Evolutionary conservation across 1,140 invertebrate species (phyloP).

Genomic region (Aphis craccivora): DNA sequence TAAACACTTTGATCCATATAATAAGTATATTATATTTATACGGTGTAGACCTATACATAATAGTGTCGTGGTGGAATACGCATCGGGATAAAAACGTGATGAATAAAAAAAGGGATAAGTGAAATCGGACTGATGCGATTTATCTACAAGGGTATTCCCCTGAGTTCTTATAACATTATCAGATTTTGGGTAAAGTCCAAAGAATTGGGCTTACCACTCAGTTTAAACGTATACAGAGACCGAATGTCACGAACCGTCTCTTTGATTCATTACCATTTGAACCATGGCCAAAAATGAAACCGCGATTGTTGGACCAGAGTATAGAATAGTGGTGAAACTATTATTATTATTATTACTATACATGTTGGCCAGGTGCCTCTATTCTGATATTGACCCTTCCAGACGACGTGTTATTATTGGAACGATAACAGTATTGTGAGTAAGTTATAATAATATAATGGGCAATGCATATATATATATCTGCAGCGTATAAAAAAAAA

Average conservation of each 20-base stretch:
- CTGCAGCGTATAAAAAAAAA: neutral
- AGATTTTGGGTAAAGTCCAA: conserved; percentile 22
- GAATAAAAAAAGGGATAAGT: neutral
- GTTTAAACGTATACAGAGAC: neutral
- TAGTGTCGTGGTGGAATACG: neutral
- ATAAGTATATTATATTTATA: neutral
- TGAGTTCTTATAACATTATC: neutral
- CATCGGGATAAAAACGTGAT: neutral
- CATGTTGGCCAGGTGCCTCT: conserved; percentile 50
- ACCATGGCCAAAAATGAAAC: conserved; percentile 19
- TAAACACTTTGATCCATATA: neutral
- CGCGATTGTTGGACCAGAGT: conserved; percentile 12
- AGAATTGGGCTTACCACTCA: neutral
- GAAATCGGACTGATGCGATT: neutral
- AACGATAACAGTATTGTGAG: conserved; percentile 14
- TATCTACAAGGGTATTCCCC: neutral
- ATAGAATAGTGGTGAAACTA: neutral
- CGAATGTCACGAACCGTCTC: neutral
- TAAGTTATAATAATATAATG: neutral
- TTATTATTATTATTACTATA: neutral
- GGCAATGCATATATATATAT: neutral
- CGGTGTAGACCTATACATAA: neutral
- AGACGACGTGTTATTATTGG: conserved; percentile 35
- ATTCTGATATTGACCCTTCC: conserved; percentile 54
- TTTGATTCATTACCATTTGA: conserved; percentile 39